A percentile compares a stretch with the other conserved stretches of the same genome.
Conservation (phyloP, 2,888 invertebrate genomes). For the Lysandra coridon region DNA sequence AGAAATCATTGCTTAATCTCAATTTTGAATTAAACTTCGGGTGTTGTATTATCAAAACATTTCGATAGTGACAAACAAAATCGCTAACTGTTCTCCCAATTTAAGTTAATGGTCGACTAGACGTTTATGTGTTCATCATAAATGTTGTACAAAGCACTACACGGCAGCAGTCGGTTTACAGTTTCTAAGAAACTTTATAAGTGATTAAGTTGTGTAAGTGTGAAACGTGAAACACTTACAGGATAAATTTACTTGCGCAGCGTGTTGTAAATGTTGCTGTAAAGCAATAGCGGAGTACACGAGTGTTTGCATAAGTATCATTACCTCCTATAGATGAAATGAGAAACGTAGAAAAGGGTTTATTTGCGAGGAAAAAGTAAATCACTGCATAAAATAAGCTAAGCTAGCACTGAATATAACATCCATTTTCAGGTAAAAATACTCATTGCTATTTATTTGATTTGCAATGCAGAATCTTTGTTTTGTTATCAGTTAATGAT, state of each 20-base stretch:
- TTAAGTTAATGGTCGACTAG: neutral
- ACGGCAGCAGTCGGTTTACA: slow-evolving; percentile 29
- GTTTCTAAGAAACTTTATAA: slow-evolving; percentile 30
- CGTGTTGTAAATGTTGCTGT: neutral
- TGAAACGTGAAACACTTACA: slow-evolving; percentile 34
- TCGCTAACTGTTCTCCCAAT: neutral
- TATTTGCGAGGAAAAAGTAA: too few species aligned
- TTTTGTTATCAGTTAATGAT: too few species aligned
- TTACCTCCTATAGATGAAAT: neutral
- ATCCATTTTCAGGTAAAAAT: too few species aligned
- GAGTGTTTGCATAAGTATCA: neutral
- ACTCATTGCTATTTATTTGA: too few species aligned
- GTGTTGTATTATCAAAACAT: neutral
- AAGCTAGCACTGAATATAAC: too few species aligned
- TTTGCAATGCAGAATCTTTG: too few species aligned
- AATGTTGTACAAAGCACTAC: slow-evolving; percentile 30
- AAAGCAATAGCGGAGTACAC: slow-evolving; percentile 1
- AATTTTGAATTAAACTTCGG: neutral
- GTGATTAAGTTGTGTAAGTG: slow-evolving; percentile 31
- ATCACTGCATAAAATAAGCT: too few species aligned
- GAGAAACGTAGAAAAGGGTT: neutral
- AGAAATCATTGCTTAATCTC: neutral
- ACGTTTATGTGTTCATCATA: slow-evolving; percentile 12
- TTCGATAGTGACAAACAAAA: neutral
- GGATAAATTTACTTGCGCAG: slow-evolving; percentile 32